Base-by-base conservation (phyloP, 2,888 invertebrate species). In the Synanthedon myopaeformis region DNA sequence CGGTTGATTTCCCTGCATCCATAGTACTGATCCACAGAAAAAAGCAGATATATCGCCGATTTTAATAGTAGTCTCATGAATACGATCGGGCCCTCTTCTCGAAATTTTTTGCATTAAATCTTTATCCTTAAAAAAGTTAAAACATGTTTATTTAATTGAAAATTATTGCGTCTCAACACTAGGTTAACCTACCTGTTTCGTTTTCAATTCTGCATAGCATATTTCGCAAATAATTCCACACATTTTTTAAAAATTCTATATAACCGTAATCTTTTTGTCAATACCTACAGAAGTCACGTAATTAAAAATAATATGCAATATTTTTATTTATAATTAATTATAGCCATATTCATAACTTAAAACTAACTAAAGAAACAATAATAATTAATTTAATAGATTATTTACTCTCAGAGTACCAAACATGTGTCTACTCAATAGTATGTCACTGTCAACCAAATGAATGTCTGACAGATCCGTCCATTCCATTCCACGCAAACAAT, bases 1-100 rank as follows among this genome's bases (percentile, higher is more conserved):
- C 3, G 91, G 68, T 14, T 74, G 54, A 1, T 61, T 56, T 3
- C 97, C 97, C 82, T 97, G 95, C 77, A 95, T 92, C 94, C 97
- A 96, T 52, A 98, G 82, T 6, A 97, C 93, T 59, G 89, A 82
- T 8, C 90, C 90, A 70, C 85, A 82, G 76, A 74, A 82, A 64
- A 61, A 82, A 65, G 63, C 67, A 52, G 57, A 72, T 14, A 65
- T 51, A 4, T 69, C 54, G 41, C 60, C 59, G 42, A 66, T 35
- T 53, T 53, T 52, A 8, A 82, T 50, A 59, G 69, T 69, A 65
- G 76, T 49, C 53, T 55, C 55, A 61, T 69, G 55, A 49, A 59
- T 53, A 56, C 64, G 66, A 67, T 92, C 88, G 1, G 92, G 92
- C 0, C 92, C 92, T 69, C 92, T 82, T 41, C 88, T 84, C 56